phyloP scores from a whole-genome alignment of 1,140 invertebrate species.

The Heliconius congener region DNA sequence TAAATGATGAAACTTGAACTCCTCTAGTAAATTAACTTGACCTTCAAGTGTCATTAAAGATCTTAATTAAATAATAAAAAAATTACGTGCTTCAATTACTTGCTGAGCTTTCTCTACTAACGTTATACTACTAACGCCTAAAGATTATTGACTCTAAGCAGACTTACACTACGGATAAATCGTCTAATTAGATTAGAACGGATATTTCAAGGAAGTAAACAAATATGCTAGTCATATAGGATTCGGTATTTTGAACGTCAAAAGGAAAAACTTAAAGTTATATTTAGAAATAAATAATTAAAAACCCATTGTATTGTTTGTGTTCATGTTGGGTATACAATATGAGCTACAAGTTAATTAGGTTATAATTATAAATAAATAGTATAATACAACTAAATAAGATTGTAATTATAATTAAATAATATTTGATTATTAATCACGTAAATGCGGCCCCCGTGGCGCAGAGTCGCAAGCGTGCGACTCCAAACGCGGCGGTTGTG shows the following conservation, averaged over 20 bases:
- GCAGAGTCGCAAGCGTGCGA: too few species aligned
- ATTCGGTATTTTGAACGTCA: not conserved
- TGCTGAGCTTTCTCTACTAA: not conserved
- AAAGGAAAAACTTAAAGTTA: not conserved
- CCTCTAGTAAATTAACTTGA: not conserved
- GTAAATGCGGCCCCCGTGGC: too few species aligned
- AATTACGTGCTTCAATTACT: not conserved
- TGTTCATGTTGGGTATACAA: not conserved
- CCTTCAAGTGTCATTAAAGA: not conserved
- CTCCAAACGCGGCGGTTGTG: too few species aligned
- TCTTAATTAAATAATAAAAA: not conserved
- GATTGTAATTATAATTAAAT: too few species aligned
- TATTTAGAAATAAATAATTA: not conserved
- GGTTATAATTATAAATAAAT: too few species aligned
- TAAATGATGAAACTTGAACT: too few species aligned
- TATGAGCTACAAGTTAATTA: not conserved
- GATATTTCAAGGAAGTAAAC: constrained; percentile 10
- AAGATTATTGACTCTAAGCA: not conserved
- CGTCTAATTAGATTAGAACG: constrained; percentile 15
- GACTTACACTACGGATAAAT: constrained; percentile 6
- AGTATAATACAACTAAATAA: too few species aligned
- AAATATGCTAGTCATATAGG: not conserved
- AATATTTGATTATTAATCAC: too few species aligned
- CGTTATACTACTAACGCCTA: not conserved
- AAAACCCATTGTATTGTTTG: not conserved